A percentile compares a stretch with the other conserved stretches of the same genome.
Evolutionary conservation across 2,113 vertebrate genomes (phyloP).

Genomic region (Ictidomys tridecemlineatus): DNA sequence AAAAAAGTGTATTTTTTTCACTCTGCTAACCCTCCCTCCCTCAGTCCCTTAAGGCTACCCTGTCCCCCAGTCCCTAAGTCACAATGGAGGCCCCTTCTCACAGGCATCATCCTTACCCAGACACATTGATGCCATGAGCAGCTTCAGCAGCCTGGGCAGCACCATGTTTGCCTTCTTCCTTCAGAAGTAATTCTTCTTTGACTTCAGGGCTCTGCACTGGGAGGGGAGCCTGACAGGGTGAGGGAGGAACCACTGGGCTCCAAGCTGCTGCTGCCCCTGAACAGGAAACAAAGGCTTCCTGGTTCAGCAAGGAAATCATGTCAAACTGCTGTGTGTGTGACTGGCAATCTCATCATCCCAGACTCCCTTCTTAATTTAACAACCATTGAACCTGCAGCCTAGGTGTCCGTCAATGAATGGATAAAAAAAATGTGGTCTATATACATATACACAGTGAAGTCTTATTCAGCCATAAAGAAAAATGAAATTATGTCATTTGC

Average conservation of each 20-base stretch:
- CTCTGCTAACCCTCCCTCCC: accelerated
- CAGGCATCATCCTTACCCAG: not conserved
- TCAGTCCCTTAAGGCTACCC: not conserved
- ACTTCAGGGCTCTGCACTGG: no score
- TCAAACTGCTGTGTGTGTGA: not conserved
- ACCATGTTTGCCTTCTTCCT: not conserved
- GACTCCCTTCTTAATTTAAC: not conserved
- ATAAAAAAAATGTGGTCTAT: no score
- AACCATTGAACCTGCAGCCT: not conserved
- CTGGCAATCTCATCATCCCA: not conserved
- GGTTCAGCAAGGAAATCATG: not conserved
- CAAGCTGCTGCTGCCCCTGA: not conserved
- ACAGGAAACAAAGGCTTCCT: slow-evolving; percentile 12
- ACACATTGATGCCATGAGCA: not conserved
- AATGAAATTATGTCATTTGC: no score
- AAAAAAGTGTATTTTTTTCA: not conserved
- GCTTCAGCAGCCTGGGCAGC: not conserved
- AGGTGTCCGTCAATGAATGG: no score
- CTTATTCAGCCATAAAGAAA: no score
- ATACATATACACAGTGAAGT: no score
- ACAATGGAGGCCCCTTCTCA: not conserved
- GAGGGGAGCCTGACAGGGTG: not conserved
- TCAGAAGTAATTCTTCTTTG: not conserved
- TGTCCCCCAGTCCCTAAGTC: accelerated
- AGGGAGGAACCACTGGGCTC: not conserved